Percentiles rank a stretch among this genome's conserved stretches.
Evolutionary conservation across 2,888 invertebrate genomes (phyloP).

Genomic region (Folsomia candida): DNA sequence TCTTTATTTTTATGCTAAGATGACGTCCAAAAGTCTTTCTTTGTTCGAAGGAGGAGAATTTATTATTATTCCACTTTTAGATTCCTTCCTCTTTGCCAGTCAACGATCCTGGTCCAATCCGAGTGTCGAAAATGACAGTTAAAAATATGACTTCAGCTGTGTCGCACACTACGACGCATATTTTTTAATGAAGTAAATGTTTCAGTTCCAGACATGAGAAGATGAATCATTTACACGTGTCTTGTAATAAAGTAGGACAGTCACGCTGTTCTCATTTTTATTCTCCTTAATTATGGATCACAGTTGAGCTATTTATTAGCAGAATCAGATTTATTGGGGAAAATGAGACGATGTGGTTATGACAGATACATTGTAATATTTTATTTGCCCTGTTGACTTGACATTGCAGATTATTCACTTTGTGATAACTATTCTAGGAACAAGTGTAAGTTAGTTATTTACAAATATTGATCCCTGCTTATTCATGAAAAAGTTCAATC

Average conservation of each 20-base stretch:
- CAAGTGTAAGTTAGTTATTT: no score
- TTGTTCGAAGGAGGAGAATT: not conserved
- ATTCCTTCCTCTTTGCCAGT: not conserved
- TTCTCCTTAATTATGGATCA: no score
- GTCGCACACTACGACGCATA: not conserved
- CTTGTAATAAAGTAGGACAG: not conserved
- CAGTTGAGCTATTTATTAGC: not conserved
- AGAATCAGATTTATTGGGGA: not conserved
- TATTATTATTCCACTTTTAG: constrained; percentile 1
- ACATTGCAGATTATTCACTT: no score
- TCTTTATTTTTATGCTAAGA: constrained; percentile 12
- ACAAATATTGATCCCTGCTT: no score
- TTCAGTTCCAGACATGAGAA: not conserved
- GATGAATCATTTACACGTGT: not conserved
- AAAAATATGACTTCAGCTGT: not conserved
- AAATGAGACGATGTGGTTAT: not conserved
- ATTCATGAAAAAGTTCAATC: no score
- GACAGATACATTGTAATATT: no score
- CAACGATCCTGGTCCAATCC: not conserved
- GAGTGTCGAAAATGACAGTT: not conserved
- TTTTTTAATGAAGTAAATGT: not conserved
- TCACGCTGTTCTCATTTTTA: no score
- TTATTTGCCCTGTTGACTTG: no score
- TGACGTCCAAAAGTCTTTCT: not conserved
- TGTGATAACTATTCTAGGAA: no score